Percentiles rank a stretch among this genome's conserved stretches.
These are phyloP conservation scores for Actinopyga echinites DNA, from an alignment of 53 echinoderm and acorn worm genomes.

Conservation along the genomic window DNA sequence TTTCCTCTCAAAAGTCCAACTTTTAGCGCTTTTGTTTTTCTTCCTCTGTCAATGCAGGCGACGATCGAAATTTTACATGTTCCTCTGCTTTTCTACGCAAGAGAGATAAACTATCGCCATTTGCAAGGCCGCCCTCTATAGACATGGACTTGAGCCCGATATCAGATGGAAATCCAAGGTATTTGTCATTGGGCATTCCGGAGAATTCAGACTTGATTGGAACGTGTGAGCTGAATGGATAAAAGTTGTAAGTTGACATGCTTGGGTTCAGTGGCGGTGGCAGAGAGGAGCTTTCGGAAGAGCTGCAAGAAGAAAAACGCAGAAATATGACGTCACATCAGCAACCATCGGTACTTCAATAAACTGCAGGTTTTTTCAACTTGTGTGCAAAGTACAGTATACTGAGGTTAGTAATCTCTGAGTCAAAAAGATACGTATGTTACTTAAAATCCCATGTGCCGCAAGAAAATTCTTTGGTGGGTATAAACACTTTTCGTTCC, in stretches of 20 bases:
- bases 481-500: too few relatives aligned
- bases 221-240: conserved; percentile 30
- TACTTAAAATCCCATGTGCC: too few relatives aligned
- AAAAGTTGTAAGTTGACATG: conserved; percentile 43
- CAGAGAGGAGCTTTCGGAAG: conserved; percentile 9
- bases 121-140: conserved; percentile 4
- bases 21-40: conserved; percentile 20
- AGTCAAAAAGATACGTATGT: too few relatives aligned
- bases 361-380: too few relatives aligned
- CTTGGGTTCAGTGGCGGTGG: conserved; percentile 15
- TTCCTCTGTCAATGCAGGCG: conserved; percentile 17
- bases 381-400: too few relatives aligned
- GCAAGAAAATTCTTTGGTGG: too few relatives aligned
- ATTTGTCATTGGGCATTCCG: conserved; percentile 21
- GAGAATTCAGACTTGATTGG: conserved; percentile 41
- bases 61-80: conserved; percentile 35
- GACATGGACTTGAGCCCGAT: conserved; percentile 6
- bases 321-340: background rate
- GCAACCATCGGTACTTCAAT: too few relatives aligned
- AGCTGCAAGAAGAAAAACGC: background rate
- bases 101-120: conserved; percentile 27
- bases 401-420: too few relatives aligned
- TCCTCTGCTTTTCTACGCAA: conserved; percentile 38
- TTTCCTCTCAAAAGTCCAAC: too few relatives aligned
- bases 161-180: conserved; percentile 31